Conservation (phyloP, 2,888 invertebrate genomes). For the Mimumesa dahlbomi region DNA sequence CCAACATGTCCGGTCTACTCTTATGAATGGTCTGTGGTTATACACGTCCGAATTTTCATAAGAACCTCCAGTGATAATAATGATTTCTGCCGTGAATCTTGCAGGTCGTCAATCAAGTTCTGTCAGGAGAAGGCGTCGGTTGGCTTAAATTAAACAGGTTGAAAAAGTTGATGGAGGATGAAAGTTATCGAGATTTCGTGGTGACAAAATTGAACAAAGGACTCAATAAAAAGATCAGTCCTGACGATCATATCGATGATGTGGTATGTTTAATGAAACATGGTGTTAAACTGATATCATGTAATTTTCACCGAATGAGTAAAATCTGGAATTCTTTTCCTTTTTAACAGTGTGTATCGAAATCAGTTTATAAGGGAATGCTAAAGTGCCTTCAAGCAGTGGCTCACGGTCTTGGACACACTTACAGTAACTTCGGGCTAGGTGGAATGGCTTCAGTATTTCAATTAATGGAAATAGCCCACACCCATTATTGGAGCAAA, state of each 20-base stretch:
- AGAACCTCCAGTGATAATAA: background rate
- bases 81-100: conserved; percentile 34
- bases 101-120: conserved; percentile 89
- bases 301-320: background rate
- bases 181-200: conserved; percentile 97
- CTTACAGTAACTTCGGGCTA: conserved; percentile 94
- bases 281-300: background rate
- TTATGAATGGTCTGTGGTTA: too few species aligned
- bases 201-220: conserved; percentile 97
- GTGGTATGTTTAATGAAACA: conserved; percentile 87
- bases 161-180: conserved; percentile 99
- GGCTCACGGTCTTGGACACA: conserved; percentile 94
- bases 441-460: conserved; percentile 99
- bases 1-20: too few species aligned
- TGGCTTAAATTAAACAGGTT: conserved; percentile 97
- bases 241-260: conserved; percentile 98
- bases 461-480: conserved; percentile 98
- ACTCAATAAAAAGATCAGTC: conserved; percentile 94
- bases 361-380: conserved; percentile 98
- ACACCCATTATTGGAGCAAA: conserved; percentile 98
- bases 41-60: too few species aligned
- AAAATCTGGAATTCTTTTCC: background rate
- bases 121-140: conserved; percentile 96
- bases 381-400: conserved; percentile 94
- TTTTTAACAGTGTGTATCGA: conserved; percentile 88